Evolutionary conservation across 2,113 vertebrate species (phyloP).

Genomic region (Grammomys dolichurus): DNA sequence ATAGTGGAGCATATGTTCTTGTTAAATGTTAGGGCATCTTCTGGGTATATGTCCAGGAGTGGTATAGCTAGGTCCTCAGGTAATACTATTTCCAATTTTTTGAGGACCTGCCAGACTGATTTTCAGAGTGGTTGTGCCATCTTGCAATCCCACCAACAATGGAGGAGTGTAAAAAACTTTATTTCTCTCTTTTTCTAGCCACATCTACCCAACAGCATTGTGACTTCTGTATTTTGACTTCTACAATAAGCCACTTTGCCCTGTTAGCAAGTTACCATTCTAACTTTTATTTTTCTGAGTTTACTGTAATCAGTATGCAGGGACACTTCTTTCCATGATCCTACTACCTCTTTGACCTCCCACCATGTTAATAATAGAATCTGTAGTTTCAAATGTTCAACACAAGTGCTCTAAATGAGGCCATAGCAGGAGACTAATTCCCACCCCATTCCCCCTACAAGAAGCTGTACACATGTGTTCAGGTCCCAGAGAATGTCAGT

Average conservation of each 20-base stretch:
- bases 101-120: no score
- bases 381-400: neutral
- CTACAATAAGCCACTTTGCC: neutral
- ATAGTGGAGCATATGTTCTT: no score
- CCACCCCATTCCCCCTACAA: neutral
- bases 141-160: no score
- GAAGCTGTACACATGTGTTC: rapidly evolving
- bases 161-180: no score
- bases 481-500: neutral
- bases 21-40: no score
- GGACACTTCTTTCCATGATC: neutral
- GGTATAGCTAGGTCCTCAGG: no score
- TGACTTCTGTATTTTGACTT: neutral
- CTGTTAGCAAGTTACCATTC: neutral
- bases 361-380: neutral
- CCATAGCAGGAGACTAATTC: neutral
- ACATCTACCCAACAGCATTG: neutral
- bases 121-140: no score
- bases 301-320: neutral
- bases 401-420: neutral
- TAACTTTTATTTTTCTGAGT: neutral
- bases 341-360: neutral
- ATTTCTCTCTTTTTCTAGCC: neutral
- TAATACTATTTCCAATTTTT: no score
- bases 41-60: no score